Evolutionary conservation across 92 coral and sea anemone species (phyloP).

Genomic region (Actinernus sp.): DNA sequence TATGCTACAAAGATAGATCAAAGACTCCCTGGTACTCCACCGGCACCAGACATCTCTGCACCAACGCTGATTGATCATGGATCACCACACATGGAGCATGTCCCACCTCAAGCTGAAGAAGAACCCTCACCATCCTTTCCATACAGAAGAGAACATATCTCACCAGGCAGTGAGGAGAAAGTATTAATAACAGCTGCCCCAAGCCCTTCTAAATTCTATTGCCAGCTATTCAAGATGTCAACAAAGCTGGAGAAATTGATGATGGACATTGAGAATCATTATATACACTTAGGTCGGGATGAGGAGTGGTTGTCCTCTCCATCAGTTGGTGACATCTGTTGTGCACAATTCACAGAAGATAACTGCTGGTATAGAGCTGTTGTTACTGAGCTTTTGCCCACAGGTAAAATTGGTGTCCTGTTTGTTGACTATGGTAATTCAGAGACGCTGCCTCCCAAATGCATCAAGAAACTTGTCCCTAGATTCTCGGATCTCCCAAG

Average conservation of each 20-base stretch:
- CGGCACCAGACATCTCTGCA: not conserved
- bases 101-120: not conserved
- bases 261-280: constrained; percentile 70
- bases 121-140: constrained; percentile 11
- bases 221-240: constrained; percentile 80
- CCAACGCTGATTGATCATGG: not conserved
- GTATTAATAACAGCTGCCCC: constrained; percentile 73
- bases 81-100: not conserved
- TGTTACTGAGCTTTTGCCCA: constrained; percentile 35
- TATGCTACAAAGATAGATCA: constrained; percentile 75
- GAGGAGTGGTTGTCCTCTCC: constrained; percentile 85
- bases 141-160: constrained; percentile 50
- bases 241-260: constrained; percentile 75
- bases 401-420: constrained; percentile 69
- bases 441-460: constrained; percentile 63
- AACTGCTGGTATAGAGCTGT: constrained; percentile 93
- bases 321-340: constrained; percentile 87
- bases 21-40: not conserved
- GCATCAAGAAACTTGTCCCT: constrained; percentile 80
- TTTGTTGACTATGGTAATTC: constrained; percentile 96
- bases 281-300: constrained; percentile 66
- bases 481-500: constrained; percentile 84
- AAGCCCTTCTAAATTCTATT: constrained; percentile 82
- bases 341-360: constrained; percentile 94
- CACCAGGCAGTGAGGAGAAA: constrained; percentile 72